Percentiles rank a stretch among this genome's conserved stretches.
These are phyloP conservation scores for Sigmodon hispidus DNA, from an alignment of 2,113 vertebrate species.

Conservation along the genomic window DNA sequence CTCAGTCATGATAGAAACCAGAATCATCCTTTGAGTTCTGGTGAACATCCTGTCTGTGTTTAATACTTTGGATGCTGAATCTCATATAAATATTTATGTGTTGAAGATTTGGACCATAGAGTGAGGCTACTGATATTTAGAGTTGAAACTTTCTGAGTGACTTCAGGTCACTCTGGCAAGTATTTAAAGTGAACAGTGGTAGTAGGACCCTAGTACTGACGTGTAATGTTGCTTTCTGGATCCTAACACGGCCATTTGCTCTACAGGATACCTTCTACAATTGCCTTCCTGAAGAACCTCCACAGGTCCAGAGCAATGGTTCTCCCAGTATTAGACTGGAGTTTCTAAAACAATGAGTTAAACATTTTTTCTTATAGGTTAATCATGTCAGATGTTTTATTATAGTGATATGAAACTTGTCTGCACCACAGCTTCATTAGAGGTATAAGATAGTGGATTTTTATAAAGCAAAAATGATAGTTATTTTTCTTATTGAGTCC, in stretches of 20 bases:
- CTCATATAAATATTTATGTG: neutral
- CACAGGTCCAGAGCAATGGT: neutral
- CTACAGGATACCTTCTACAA: too few relatives aligned
- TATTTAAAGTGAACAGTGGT: neutral
- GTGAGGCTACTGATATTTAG: neutral
- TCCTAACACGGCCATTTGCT: neutral
- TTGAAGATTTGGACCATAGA: neutral
- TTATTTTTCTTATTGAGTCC: neutral
- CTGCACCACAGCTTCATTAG: neutral
- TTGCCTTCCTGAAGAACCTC: neutral
- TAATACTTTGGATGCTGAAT: neutral
- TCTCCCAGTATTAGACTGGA: neutral
- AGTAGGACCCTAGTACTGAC: too few relatives aligned
- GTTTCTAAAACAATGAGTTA: neutral
- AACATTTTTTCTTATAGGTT: neutral
- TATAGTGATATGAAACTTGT: neutral
- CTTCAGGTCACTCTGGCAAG: neutral
- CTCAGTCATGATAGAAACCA: neutral
- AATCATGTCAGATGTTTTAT: neutral
- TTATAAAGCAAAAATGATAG: neutral
- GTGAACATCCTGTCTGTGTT: neutral
- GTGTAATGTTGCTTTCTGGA: neutral
- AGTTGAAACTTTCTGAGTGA: neutral
- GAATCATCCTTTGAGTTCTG: neutral
- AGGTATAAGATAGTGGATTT: neutral